Evolutionary conservation across 2,888 invertebrate species (phyloP).

Genomic region (Pristionchus arcanus): DNA sequence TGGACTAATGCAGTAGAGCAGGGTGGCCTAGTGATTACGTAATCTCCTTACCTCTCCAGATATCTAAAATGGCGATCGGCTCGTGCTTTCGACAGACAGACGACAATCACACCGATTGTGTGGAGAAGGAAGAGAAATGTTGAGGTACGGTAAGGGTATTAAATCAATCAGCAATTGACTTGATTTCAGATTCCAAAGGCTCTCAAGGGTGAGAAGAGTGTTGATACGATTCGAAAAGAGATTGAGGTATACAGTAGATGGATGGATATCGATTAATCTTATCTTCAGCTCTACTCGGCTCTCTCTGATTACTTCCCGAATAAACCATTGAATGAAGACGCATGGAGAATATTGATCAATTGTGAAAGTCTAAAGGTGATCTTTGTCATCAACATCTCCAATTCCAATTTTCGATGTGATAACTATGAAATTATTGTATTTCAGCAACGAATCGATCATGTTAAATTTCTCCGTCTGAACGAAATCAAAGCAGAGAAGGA

Average conservation of each 20-base stretch:
- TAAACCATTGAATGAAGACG: background rate
- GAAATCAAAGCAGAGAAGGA: slow-evolving; percentile 51
- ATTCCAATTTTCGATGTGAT: too few species aligned
- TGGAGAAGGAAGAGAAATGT: slow-evolving; percentile 17
- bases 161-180: background rate
- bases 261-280: background rate
- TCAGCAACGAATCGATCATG: slow-evolving; percentile 50
- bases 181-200: background rate
- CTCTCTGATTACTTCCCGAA: slow-evolving; percentile 46
- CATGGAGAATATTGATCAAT: background rate
- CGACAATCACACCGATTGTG: slow-evolving; percentile 20
- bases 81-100: background rate
- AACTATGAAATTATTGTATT: background rate
- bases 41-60: background rate
- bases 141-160: background rate
- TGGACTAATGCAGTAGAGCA: background rate
- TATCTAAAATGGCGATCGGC: slow-evolving; percentile 26
- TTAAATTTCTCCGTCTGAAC: slow-evolving; percentile 52
- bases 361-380: slow-evolving; percentile 43
- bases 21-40: background rate
- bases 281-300: slow-evolving; percentile 18
- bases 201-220: background rate
- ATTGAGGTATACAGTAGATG: background rate
- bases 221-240: background rate
- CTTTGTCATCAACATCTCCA: too few species aligned